These are phyloP conservation scores for Criorhina ranunculi DNA, from an alignment of 2,888 invertebrate genomes.

Conservation along the genomic window DNA sequence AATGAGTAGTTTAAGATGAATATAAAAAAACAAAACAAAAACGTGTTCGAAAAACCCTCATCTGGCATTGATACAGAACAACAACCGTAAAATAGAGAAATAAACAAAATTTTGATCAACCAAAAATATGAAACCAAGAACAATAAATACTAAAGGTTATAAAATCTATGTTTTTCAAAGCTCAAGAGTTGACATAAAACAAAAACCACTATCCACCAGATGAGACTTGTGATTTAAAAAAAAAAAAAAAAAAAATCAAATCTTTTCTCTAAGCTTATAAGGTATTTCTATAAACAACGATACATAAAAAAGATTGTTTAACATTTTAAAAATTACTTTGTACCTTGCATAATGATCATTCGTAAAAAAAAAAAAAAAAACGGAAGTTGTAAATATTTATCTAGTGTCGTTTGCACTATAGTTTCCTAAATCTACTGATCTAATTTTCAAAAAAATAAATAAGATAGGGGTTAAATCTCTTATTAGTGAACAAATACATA, in stretches of 20 bases:
- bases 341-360: slow-evolving; percentile 42
- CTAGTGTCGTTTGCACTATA: slow-evolving; percentile 3
- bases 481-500: background rate
- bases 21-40: background rate
- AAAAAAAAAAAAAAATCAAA: slow-evolving; percentile 4
- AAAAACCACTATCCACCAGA: slow-evolving; percentile 1
- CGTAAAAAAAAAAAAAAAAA: background rate
- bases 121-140: background rate
- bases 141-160: slow-evolving; percentile 6
- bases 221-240: slow-evolving; percentile 25
- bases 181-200: slow-evolving; percentile 24
- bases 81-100: background rate
- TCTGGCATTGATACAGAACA: background rate
- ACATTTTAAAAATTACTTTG: slow-evolving; percentile 44
- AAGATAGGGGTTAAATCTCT: too few species aligned
- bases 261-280: slow-evolving; percentile 7
- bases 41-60: slow-evolving; percentile 6
- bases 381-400: slow-evolving; percentile 19
- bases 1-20: slow-evolving; percentile 12
- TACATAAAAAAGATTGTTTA: background rate
- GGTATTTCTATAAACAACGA: slow-evolving; percentile 24
- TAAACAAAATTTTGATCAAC: background rate
- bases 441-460: too few species aligned
- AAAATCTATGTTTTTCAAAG: slow-evolving; percentile 22
- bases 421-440: too few species aligned